Evolutionary conservation across 1,140 invertebrate species (phyloP).

Genomic region (Drosophila rufa): DNA sequence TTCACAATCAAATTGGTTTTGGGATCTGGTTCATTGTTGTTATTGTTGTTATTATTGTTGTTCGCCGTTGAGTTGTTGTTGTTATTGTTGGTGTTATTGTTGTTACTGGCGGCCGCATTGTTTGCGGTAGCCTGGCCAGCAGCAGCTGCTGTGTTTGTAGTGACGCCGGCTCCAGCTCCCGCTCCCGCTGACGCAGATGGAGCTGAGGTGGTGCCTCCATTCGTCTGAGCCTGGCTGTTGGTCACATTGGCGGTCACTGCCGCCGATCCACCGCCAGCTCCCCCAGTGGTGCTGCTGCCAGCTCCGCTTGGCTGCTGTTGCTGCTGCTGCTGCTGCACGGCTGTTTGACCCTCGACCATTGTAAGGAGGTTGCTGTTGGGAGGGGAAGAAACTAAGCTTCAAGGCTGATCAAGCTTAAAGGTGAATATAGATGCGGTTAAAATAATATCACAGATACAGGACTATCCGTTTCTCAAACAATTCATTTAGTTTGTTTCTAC

Average conservation of each 20-base stretch:
- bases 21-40: constrained; percentile 88
- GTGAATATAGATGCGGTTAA: not conserved
- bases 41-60: constrained; percentile 40
- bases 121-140: constrained; percentile 36
- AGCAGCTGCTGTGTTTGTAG: constrained; percentile 25
- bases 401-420: too few species aligned
- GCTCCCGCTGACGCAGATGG: constrained; percentile 21
- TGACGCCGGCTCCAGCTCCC: constrained; percentile 27
- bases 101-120: constrained; percentile 85
- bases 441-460: not conserved
- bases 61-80: constrained; percentile 48
- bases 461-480: too few species aligned
- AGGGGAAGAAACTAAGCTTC: not conserved
- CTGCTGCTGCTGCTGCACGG: constrained; percentile 66
- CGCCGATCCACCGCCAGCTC: constrained; percentile 28
- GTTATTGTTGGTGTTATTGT: constrained; percentile 54
- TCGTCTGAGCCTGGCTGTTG: constrained; percentile 72
- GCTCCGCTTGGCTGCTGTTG: constrained; percentile 41
- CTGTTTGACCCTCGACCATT: constrained; percentile 77
- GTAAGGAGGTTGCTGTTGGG: constrained; percentile 32
- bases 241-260: constrained; percentile 32
- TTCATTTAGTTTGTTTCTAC: not conserved
- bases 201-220: constrained; percentile 60
- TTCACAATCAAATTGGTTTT: constrained; percentile 99
- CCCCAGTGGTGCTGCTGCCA: constrained; percentile 23